Conservation (phyloP, 2,113 vertebrate species). For the Pteropus alecto region DNA sequence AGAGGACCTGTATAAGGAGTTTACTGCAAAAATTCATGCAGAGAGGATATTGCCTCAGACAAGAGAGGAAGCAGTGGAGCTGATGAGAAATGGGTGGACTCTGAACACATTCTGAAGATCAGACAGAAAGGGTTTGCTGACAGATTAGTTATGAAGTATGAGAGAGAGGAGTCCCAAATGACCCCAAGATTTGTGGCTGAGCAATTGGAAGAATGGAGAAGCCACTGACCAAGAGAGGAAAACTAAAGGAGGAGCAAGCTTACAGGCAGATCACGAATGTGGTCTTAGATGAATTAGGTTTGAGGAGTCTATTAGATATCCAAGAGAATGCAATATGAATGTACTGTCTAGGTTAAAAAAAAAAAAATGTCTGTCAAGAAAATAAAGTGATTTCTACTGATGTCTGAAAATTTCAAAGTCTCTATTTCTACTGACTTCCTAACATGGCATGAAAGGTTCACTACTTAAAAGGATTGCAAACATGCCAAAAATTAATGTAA, state of each 20-base stretch:
- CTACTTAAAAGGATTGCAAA: conserved; percentile 12
- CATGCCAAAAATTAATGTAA: background rate
- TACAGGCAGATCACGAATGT: background rate
- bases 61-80: background rate
- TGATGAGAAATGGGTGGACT: background rate
- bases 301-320: background rate
- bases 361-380: conserved; percentile 28
- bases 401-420: background rate
- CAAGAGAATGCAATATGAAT: background rate
- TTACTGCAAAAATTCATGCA: conserved; percentile 1
- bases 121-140: conserved; percentile 6
- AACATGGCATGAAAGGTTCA: conserved; percentile 12
- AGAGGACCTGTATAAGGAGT: background rate
- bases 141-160: background rate
- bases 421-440: conserved; percentile 32
- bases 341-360: background rate
- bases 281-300: background rate
- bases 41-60: background rate
- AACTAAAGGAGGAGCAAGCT: background rate
- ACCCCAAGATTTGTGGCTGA: background rate
- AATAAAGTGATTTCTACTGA: conserved; percentile 17
- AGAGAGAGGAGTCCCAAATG: background rate
- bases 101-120: background rate
- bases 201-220: background rate
- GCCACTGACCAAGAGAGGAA: background rate